These are phyloP conservation scores for Brachirus orientalis DNA, from an alignment of 2,113 vertebrate genomes.

Conservation along the genomic window DNA sequence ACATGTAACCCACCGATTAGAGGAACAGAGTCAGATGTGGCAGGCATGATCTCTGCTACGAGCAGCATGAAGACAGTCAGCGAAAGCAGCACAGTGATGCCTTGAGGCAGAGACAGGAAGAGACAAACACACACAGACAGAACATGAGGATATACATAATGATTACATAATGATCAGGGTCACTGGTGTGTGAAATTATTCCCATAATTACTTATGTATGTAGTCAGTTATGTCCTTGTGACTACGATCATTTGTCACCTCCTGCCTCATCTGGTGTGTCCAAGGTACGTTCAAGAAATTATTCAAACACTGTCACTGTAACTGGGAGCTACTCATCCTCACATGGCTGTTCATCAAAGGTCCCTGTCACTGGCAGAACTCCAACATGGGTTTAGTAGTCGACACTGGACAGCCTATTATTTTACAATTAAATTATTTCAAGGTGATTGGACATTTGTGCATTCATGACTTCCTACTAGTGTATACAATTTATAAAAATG, in stretches of 20 bases:
- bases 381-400: conserved; percentile 9
- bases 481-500: too few relatives aligned
- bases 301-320: conserved; percentile 19
- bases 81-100: conserved; percentile 89
- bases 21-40: conserved; percentile 90
- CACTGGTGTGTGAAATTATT: conserved; percentile 48
- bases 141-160: conserved; percentile 37
- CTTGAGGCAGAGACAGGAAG: conserved; percentile 66
- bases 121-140: not conserved
- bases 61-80: conserved; percentile 91
- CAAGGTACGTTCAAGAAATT: conserved; percentile 24
- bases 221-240: conserved; percentile 47
- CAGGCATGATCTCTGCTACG: conserved; percentile 92
- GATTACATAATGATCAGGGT: conserved; percentile 45
- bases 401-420: too few relatives aligned
- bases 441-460: not conserved
- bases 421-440: conserved; percentile 17
- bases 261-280: conserved; percentile 16
- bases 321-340: conserved; percentile 17
- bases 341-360: conserved; percentile 29
- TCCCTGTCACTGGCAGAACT: conserved; percentile 10
- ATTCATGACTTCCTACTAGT: too few relatives aligned
- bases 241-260: conserved; percentile 51
- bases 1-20: conserved; percentile 84
- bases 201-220: conserved; percentile 44